Base-by-base conservation (phyloP, 2,113 vertebrate genomes). In the Lophius piscatorius region DNA sequence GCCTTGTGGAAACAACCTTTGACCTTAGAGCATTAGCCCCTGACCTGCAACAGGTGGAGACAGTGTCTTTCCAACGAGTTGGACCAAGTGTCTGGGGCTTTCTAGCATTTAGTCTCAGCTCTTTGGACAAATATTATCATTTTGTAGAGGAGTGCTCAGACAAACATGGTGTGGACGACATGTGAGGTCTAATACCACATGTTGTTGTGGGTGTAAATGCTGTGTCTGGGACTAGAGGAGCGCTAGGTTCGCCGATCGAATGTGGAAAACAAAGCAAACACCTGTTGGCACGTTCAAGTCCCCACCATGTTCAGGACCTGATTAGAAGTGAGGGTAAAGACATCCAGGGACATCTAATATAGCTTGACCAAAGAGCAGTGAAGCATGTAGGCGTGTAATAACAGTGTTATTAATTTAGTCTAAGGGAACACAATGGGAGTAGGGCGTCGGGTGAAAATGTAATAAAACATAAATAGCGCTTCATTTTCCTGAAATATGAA, bases 11-110 rank as follows among this genome's bases (percentile, higher is more conserved):
- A 82, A 88, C 65, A 90, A 88, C 86, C 90, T 87, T 50, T 90
- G 88, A 90, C 89, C 90, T 80, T 23, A 55, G 23, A 61, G 89
- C 85, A 90, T 92, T 91, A 92, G 69, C 90, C 90, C 58, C 29
- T 88, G 89, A 90, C 88, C 89, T 33, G 60, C 61, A 77, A 92
- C 92, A 93, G 92, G 92, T 93, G 92, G 80, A 87, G 87, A 81
- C 67, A 42, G 72, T 91, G 90, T 93, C 89, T 76, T 69, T 77
- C 21, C 73, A 82, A 64, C 65, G 50, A 74, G 60, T 70, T 8
- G 36, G 65, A 75, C 82, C 63, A 74, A 87, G 82, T 75, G 78
- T 77, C 68, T 75, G 73, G 67, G 75, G 67, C 74, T 52, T 66
- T 61, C 73, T 52, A 78, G 76, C 83, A 71, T 76, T 82, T 56